phyloP scores from a whole-genome alignment of 2,797 vertebrate genomes.

The Spondyliosoma cantharus region DNA sequence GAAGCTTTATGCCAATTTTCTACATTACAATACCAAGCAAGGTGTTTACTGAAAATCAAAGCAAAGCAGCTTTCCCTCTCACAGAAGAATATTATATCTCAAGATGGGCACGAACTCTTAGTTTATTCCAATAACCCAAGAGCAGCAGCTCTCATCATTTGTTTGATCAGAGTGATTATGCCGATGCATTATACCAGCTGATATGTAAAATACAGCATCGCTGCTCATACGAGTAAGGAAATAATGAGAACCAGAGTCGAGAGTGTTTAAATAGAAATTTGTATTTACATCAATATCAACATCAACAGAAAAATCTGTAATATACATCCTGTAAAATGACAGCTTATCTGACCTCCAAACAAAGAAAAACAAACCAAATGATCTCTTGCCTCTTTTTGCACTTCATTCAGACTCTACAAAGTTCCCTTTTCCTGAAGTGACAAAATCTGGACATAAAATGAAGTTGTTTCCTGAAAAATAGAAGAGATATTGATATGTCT shows the following conservation, averaged over 20 bases:
- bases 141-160: neutral
- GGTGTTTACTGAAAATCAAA: neutral
- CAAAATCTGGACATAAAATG: conserved; percentile 74
- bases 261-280: conserved; percentile 96
- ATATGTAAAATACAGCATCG: neutral
- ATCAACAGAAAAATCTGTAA: conserved; percentile 89
- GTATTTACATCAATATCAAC: conserved; percentile 99
- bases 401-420: conserved; percentile 76
- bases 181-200: neutral
- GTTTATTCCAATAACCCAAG: neutral
- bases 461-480: conserved; percentile 74
- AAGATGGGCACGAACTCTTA: neutral
- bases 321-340: conserved; percentile 89
- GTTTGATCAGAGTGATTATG: neutral
- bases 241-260: conserved; percentile 55
- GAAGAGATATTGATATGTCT: conserved; percentile 75
- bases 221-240: conserved; percentile 1
- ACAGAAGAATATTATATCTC: neutral
- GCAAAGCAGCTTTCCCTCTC: neutral
- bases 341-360: conserved; percentile 77
- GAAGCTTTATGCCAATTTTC: no score
- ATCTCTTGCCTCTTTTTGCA: conserved; percentile 69
- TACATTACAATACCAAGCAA: neutral
- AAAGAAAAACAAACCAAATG: conserved; percentile 65
- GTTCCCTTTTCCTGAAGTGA: conserved; percentile 74